A percentile compares a stretch with the other conserved stretches of the same genome.
Evolutionary conservation across 1,140 invertebrate genomes (phyloP).

Genomic region (Drosophila azteca): DNA sequence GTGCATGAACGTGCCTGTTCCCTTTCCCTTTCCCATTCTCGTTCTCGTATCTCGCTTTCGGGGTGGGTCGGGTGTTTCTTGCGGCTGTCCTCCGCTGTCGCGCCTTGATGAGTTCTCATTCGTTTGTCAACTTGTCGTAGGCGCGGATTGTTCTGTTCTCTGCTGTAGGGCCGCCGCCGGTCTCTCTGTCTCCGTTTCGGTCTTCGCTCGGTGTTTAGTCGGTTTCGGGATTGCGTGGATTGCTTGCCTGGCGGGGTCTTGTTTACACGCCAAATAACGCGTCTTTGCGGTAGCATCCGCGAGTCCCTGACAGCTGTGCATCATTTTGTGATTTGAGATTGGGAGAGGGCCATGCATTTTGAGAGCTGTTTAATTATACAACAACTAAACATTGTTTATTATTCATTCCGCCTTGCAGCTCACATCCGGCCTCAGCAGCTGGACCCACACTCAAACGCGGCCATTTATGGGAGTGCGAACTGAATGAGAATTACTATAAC

Average conservation of each 20-base stretch:
- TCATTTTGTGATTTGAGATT: too few species aligned
- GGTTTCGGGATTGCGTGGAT: not conserved
- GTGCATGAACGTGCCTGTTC: too few species aligned
- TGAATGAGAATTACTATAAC: conserved; percentile 8
- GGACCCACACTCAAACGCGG: conserved; percentile 33
- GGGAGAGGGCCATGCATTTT: too few species aligned
- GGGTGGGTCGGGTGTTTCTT: conserved; percentile 58
- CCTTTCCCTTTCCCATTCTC: not conserved
- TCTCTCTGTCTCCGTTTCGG: conserved; percentile 7
- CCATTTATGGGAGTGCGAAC: conserved; percentile 15
- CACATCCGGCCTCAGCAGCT: conserved; percentile 68
- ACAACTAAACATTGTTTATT: conserved; percentile 56
- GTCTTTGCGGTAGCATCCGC: conserved; percentile 2
- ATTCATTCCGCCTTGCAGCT: conserved; percentile 65
- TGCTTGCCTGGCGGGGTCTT: not conserved
- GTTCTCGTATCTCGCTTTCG: conserved; percentile 36
- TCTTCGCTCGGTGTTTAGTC: too few species aligned
- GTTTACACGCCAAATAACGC: conserved; percentile 28
- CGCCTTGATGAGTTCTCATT: conserved; percentile 53
- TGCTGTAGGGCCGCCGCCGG: not conserved
- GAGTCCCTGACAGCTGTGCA: conserved; percentile 14
- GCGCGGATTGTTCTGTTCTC: conserved; percentile 29
- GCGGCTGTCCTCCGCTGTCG: conserved; percentile 20
- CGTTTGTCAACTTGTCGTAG: conserved; percentile 71
- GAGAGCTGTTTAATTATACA: conserved; percentile 31